Base-by-base conservation (phyloP, 1,140 invertebrate species). In the Oreohelix idahoensis region DNA sequence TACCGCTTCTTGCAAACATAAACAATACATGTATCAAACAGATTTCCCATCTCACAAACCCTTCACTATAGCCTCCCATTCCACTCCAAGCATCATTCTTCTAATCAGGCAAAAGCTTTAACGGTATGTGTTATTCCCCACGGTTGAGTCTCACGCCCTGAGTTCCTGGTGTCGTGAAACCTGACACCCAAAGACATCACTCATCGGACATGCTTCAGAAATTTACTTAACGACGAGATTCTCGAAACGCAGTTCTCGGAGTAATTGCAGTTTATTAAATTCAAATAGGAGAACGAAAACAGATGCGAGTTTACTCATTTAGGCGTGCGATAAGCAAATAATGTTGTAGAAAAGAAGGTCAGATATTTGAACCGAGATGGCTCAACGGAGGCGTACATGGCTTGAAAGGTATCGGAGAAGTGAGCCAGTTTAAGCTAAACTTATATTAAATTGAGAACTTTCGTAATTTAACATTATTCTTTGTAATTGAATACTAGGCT, bases 221-320 rank as follows among this genome's bases (percentile, higher is more conserved):
- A 58, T 58, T 58, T 58, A 58, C 63, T 32, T 32, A 66, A 66
- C 63, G 29, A 66, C 29, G n/a, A 66, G 63, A 66, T 5, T 66
- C 11, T 66, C 11, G 5, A n/a, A 58, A 66, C 17, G 63, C 63
- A 32, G 63, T 23, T 66, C n/a, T 29, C 5, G 63, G 32, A 66
- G n/a, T 32, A 66, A 66, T 29, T 17, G 63, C 63, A 66, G 63
- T 66, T 66, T 66, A 66, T 66, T 66, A 66, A 66, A 66, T 66
- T 66, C 29, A 32, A 66, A 66, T 5, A 29, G 11, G 63, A 66
- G 29, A 10, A 58, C 53, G 53, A n/a, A 58, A 58, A 10, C 53
- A 58, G 53, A 58, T 58, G 53, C n/a, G 53, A 2, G 53, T 58
- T 2, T 11, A 20, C 26, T 58, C 26, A n/a, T 58, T 20, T 58